Evolutionary conservation across 2,113 vertebrate species (phyloP).

Genomic region (Urocolius indicus): DNA sequence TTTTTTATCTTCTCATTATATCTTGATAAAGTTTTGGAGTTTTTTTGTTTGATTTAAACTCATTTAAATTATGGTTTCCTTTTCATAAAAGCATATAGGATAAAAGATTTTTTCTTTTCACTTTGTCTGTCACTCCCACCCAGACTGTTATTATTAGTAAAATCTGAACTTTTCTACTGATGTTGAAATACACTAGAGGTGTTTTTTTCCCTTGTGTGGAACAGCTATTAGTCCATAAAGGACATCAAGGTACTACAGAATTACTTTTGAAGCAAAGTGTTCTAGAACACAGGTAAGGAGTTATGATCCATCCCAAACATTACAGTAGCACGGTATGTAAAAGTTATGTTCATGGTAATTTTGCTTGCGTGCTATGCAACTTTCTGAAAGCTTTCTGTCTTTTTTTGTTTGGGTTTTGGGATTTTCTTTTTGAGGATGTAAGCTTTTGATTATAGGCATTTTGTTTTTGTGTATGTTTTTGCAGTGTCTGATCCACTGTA

Average conservation of each 20-base stretch:
- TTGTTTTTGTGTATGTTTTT: background rate
- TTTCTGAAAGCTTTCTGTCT: background rate
- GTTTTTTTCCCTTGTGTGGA: background rate
- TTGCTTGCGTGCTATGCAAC: background rate
- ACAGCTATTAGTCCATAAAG: background rate
- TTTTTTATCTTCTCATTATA: background rate
- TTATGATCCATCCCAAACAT: background rate
- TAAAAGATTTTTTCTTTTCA: background rate
- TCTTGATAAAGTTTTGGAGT: background rate
- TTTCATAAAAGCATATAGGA: background rate
- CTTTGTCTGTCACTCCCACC: background rate
- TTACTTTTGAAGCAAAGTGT: background rate
- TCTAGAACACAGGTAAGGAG: background rate
- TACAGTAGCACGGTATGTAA: accelerated
- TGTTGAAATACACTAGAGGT: background rate
- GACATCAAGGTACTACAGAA: background rate
- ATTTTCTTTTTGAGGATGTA: background rate
- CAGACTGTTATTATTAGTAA: background rate
- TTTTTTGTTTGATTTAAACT: background rate
- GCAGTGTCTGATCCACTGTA: background rate
- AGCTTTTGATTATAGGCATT: background rate
- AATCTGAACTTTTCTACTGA: background rate
- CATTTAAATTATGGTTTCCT: background rate
- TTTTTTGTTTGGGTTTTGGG: background rate
- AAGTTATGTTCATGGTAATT: background rate